These are phyloP conservation scores for Arctocebus calabarensis DNA, from an alignment of 2,797 vertebrate genomes.

Conservation along the genomic window DNA sequence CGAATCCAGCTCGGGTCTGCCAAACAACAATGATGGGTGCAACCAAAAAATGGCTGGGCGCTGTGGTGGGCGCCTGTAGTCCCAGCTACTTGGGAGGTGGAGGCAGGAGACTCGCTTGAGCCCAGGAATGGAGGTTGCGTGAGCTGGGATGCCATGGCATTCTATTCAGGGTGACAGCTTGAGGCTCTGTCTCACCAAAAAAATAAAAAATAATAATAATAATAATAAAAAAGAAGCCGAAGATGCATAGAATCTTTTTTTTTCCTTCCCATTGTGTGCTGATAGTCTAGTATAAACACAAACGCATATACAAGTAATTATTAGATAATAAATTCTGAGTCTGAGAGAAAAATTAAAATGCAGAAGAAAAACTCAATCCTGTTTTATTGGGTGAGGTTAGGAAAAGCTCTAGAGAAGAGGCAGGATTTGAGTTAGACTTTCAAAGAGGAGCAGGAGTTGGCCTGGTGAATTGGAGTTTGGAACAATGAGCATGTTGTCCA, in stretches of 20 bases:
- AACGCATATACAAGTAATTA: not conserved
- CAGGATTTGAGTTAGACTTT: not conserved
- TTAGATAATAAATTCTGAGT: not conserved
- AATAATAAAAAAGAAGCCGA: no score
- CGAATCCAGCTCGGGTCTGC: no score
- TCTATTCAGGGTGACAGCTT: no score
- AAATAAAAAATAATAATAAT: no score
- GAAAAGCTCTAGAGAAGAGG: not conserved
- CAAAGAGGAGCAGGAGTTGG: not conserved
- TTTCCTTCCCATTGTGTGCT: not conserved
- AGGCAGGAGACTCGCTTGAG: no score
- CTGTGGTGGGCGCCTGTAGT: no score
- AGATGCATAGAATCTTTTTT: not conserved
- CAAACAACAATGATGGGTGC: no score
- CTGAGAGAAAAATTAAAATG: constrained; percentile 18
- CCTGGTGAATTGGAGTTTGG: not conserved
- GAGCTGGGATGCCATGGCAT: no score
- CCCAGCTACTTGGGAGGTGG: no score
- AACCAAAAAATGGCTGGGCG: no score
- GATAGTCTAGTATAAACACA: not conserved
- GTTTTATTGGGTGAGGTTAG: not conserved
- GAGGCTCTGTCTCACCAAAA: no score
- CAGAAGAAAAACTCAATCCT: constrained; percentile 4
- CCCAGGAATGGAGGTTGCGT: no score
- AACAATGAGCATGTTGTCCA: not conserved